Evolutionary conservation across 2,888 invertebrate genomes (phyloP), one percentile per base, ranked within the genome.

Genomic region (Microctonus aethiopoides): DNA sequence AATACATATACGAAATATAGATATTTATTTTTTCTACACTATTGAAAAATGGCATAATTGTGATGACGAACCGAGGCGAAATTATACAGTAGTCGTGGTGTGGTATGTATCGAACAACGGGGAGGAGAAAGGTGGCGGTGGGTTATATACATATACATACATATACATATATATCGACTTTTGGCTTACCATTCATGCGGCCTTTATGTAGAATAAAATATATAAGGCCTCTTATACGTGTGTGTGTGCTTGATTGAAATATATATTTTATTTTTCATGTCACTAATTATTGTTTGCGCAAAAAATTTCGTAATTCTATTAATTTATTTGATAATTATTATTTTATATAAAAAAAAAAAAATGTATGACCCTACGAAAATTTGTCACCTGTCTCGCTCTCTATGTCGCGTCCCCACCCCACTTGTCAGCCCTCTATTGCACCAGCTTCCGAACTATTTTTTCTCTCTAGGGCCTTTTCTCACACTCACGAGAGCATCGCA

Each of bases 401-500:
- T 83, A n/a, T n/a, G n/a, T n/a, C n/a, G n/a, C n/a, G 78, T 80
- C 82, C 84, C 83, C 84, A 82, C 82, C 84, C 84, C 84, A 81
- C 81, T 80, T 7, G 79, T 82, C 81, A 81, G 83, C 84, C 84
- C 84, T 84, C 84, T 83, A 83, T 83, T 83, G 83, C 83, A 79
- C 79, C 81, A 80, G 83, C 79, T 83, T 84, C 84, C 83, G 83
- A 84, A 84, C 84, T 84, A 84, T 84, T 84, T 84, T 84, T 84
- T 83, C 83, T 81, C 84, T n/a, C n/a, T n/a, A n/a, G n/a, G n/a
- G n/a, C n/a, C n/a, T n/a, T n/a, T n/a, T n/a, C n/a, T n/a, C n/a
- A n/a, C n/a, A n/a, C n/a, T n/a, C n/a, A n/a, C n/a, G 72, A 75
- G 75, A 77, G 71, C 72, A 62, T 67, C 68, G 56, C 54, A 59